A percentile compares a stretch with the other conserved stretches of the same genome.
Conservation (phyloP, 2,797 vertebrate genomes). For the Pangasius sanitwongsei region DNA sequence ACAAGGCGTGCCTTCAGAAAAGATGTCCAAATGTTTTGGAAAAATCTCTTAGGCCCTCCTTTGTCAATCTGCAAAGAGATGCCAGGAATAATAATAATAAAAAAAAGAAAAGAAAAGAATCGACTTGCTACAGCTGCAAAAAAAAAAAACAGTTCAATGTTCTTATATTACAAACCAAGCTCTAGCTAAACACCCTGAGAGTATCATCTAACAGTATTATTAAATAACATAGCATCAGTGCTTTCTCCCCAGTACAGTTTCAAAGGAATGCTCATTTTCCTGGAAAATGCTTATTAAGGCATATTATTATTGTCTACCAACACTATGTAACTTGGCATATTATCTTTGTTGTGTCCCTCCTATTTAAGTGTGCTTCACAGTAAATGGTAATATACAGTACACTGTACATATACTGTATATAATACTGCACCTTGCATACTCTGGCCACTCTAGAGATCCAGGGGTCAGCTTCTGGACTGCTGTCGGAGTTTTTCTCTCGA, state of each 20-base stretch:
- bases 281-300: background rate
- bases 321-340: background rate
- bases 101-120: background rate
- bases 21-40: slow-evolving; percentile 78
- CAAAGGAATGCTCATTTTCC: background rate
- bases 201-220: background rate
- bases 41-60: slow-evolving; percentile 73
- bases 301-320: background rate
- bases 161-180: slow-evolving; percentile 19
- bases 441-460: slow-evolving; percentile 77
- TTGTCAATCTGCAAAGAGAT: slow-evolving; percentile 72
- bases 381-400: background rate
- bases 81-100: background rate
- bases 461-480: slow-evolving; percentile 74
- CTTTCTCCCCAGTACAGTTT: background rate
- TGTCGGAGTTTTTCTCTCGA: slow-evolving; percentile 76
- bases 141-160: background rate
- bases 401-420: background rate
- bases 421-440: slow-evolving; percentile 76
- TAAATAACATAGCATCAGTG: background rate
- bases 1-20: slow-evolving; percentile 80
- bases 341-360: background rate
- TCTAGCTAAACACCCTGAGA: background rate
- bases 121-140: background rate
- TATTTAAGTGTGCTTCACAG: background rate